A percentile compares a stretch with the other conserved stretches of the same genome.
These are phyloP conservation scores for Brachypterus glaber DNA, from an alignment of 2,888 invertebrate species.

Conservation along the genomic window DNA sequence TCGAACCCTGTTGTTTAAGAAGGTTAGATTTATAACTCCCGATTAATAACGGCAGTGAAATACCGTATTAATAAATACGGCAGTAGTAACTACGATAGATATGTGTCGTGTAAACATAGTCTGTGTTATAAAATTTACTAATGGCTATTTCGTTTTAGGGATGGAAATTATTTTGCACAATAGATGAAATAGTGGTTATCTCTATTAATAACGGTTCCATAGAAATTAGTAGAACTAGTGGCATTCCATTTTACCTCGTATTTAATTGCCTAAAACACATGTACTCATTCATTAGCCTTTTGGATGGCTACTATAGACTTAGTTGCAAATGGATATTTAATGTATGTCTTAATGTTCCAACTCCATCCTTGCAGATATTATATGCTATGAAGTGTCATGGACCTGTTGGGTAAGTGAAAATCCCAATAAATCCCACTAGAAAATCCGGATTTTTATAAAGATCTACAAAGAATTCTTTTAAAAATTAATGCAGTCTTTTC, in stretches of 20 bases:
- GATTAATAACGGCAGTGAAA: background rate
- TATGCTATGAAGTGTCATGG: slow-evolving; percentile 76
- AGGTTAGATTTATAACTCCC: background rate
- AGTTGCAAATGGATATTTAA: slow-evolving; percentile 87
- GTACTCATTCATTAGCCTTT: slow-evolving; percentile 69
- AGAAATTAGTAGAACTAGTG: slow-evolving; percentile 65
- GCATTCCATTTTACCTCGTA: slow-evolving; percentile 67
- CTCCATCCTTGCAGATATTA: slow-evolving; percentile 67
- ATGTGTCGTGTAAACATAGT: background rate
- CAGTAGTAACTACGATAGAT: background rate
- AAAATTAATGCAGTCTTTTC: background rate
- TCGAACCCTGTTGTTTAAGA: background rate
- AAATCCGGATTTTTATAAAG: slow-evolving; percentile 3
- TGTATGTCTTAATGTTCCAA: slow-evolving; percentile 70
- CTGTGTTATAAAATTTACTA: background rate
- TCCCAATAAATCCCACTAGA: slow-evolving; percentile 4
- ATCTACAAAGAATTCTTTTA: background rate
- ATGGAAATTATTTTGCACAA: slow-evolving; percentile 64
- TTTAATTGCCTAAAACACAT: slow-evolving; percentile 57
- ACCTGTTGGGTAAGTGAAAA: slow-evolving; percentile 65
- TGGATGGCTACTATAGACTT: slow-evolving; percentile 81
- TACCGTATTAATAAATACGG: background rate
- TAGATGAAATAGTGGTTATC: slow-evolving; percentile 77
- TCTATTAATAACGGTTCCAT: slow-evolving; percentile 65
- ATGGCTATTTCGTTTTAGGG: slow-evolving; percentile 38